Conservation (phyloP, 2,888 invertebrate genomes). For the Callyntrura guangdongensis region DNA sequence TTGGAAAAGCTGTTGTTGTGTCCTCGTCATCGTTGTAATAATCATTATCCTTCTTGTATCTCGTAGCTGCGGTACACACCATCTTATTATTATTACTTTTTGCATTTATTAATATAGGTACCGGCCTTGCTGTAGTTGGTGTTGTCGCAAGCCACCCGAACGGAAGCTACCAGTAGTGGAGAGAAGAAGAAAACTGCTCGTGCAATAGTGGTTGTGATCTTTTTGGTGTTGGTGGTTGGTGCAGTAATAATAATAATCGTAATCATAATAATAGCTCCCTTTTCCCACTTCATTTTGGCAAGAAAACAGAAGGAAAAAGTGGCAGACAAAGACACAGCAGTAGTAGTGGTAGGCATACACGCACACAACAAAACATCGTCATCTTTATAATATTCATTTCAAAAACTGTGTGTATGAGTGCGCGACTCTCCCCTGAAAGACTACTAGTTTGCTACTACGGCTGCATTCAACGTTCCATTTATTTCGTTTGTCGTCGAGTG, state of each 20-base stretch:
- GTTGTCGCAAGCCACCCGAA: slow-evolving; percentile 1
- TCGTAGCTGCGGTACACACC: background rate
- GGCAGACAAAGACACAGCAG: slow-evolving; percentile 53
- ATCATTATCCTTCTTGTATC: slow-evolving; percentile 38
- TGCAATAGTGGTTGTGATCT: slow-evolving; percentile 21
- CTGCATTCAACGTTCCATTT: slow-evolving; percentile 28
- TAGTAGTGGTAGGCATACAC: background rate
- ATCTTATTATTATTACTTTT: slow-evolving; percentile 15
- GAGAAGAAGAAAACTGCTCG: background rate
- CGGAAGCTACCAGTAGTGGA: background rate
- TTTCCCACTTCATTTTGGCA: slow-evolving; percentile 73
- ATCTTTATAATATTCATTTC: background rate
- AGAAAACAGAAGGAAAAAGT: slow-evolving; percentile 47
- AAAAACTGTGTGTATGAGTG: background rate
- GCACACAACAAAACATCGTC: slow-evolving; percentile 46
- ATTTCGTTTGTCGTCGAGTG: slow-evolving; percentile 19
- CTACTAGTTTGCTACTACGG: background rate
- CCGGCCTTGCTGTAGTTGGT: slow-evolving; percentile 9
- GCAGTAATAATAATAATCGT: slow-evolving; percentile 78
- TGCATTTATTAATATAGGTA: slow-evolving; percentile 26
- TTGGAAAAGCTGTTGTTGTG: slow-evolving; percentile 1
- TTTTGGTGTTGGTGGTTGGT: slow-evolving; percentile 52
- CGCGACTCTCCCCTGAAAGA: background rate
- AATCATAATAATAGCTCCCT: slow-evolving; percentile 74
- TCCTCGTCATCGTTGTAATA: slow-evolving; percentile 13